Evolutionary conservation across 2,888 invertebrate species (phyloP), one percentile per base, ranked within the genome.

Genomic region (Drosophila cracens): DNA sequence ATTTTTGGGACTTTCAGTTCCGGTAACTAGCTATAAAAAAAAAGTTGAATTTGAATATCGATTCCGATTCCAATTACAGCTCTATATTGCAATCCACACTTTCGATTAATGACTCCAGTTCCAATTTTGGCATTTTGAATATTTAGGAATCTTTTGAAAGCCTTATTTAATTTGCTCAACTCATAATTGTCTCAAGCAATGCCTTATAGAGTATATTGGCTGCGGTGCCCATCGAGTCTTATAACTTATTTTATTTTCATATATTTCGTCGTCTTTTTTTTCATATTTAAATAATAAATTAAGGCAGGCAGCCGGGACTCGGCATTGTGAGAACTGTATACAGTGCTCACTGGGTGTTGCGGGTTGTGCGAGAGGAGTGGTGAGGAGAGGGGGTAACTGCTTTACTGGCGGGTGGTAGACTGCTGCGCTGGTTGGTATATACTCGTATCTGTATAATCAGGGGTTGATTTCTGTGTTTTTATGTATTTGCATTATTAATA

Each of bases 231-330:
- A 16, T 21, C 16, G 1, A n/a, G 11, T 36, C 11, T 25, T 53
- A 46, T 18, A 57, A 56, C 40, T 43, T 59, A 74, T 74, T 71
- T 82, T 76, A 74, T 79, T 71, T 76, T 70, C 79, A 73, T 73
- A 76, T 73, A 90, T 90, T 79, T 83, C 75, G 56, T 56, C 71
- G 54, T 68, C 65, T 68, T 74, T 77, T 73, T 78, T 78, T 86
- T 84, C 82, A 90, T 88, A 88, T 88, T 88, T 88, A 88, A 88
- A 88, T 88, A 90, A 90, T 88, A 88, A 90, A 88, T 88, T 90
- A 89, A 90, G 90, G 74, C 74, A 57, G 71, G 74, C 80, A 88
- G 78, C 56, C 65, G 64, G 74, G 86, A 70, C 71, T 67, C 83
- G 53, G 66, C 76, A 70, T 71, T 68, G 65, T 52, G 80, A 72